Evolutionary conservation across 2,113 vertebrate species (phyloP).

Genomic region (Pelecanoides urinatrix): DNA sequence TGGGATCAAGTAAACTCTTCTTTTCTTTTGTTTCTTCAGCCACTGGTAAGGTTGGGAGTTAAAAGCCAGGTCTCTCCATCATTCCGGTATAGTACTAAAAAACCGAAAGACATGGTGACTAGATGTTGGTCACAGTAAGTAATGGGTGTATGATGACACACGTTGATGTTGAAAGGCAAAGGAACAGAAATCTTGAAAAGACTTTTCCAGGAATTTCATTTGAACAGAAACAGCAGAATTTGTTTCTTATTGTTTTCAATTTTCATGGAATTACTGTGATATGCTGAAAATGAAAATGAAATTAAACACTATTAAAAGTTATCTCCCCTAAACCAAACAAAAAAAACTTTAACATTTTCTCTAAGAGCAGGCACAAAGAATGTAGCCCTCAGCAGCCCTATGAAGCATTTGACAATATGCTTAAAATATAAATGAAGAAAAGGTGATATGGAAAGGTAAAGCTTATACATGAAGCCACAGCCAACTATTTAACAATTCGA

Average conservation of each 20-base stretch:
- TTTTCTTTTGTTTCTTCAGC: neutral
- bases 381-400: neutral
- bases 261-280: neutral
- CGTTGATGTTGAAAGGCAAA: neutral
- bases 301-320: neutral
- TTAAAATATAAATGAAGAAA: neutral
- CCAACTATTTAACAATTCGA: neutral
- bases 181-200: neutral
- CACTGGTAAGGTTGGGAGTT: neutral
- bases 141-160: neutral
- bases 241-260: neutral
- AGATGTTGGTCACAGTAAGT: neutral
- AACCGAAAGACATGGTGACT: neutral
- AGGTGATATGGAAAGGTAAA: neutral
- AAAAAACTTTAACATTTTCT: neutral
- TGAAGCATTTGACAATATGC: neutral
- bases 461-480: neutral
- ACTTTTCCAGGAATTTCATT: neutral
- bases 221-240: neutral
- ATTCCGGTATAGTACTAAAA: neutral
- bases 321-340: neutral
- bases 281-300: neutral
- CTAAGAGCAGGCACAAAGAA: fast-evolving
- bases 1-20: neutral
- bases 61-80: neutral